These are phyloP conservation scores for Noctuana brunneofusca DNA, from an alignment of 2,888 invertebrate genomes.

Conservation along the genomic window DNA sequence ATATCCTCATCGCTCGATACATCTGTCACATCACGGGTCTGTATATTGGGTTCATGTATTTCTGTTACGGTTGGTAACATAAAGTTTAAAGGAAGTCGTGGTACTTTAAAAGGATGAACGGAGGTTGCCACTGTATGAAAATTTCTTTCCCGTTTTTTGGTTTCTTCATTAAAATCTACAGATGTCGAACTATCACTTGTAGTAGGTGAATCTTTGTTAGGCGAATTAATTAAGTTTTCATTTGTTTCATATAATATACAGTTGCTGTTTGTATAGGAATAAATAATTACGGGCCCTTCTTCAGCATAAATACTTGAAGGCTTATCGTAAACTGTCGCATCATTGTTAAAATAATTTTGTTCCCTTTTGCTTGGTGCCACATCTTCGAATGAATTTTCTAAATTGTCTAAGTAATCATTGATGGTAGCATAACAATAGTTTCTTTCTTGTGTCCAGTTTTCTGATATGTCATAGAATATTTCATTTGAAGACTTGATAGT, in stretches of 20 bases:
- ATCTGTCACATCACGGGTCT: constrained; percentile 40
- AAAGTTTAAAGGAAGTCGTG: constrained; percentile 56
- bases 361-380: constrained; percentile 4
- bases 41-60: constrained; percentile 56
- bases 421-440: constrained; percentile 16
- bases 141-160: constrained; percentile 14
- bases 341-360: constrained; percentile 41
- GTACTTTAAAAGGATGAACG: constrained; percentile 54
- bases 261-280: constrained; percentile 66
- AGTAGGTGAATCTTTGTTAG: constrained; percentile 47
- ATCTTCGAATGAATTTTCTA: constrained; percentile 24
- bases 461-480: background rate
- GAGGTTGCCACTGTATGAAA: constrained; percentile 55
- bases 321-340: constrained; percentile 45
- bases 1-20: constrained; percentile 38
- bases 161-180: constrained; percentile 38
- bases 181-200: constrained; percentile 20
- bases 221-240: constrained; percentile 49
- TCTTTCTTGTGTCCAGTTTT: background rate
- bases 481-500: background rate
- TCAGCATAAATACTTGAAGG: constrained; percentile 42
- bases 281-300: constrained; percentile 64
- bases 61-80: constrained; percentile 69
- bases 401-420: constrained; percentile 16
- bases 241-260: constrained; percentile 54